A percentile compares a stretch with the other conserved stretches of the same genome.
phyloP scores from a whole-genome alignment of 2,888 invertebrate species.

The Temnothorax ravouxi region DNA sequence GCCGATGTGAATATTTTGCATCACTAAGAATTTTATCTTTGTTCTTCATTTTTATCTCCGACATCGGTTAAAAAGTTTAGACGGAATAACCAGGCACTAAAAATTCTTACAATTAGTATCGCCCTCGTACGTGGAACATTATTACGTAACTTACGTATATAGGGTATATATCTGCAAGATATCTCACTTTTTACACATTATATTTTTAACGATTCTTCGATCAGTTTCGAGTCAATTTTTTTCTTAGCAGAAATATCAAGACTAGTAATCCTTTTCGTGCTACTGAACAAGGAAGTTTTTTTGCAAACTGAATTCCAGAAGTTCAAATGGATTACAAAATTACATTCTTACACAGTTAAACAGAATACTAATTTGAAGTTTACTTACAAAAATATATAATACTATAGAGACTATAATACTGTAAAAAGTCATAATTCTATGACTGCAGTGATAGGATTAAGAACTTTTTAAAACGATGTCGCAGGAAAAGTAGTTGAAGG shows the following conservation, averaged over 20 bases:
- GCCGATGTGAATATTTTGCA: not conserved
- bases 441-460: too few relatives aligned
- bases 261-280: too few relatives aligned
- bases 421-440: too few relatives aligned
- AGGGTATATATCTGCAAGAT: not conserved
- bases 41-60: not conserved
- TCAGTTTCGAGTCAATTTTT: not conserved
- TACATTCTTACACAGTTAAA: not conserved
- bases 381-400: too few relatives aligned
- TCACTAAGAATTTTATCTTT: not conserved
- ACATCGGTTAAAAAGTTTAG: not conserved
- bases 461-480: too few relatives aligned
- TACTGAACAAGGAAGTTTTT: not conserved
- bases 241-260: not conserved
- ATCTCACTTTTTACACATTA: not conserved
- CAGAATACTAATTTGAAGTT: not conserved
- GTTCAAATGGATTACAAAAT: not conserved
- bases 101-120: not conserved
- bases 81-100: not conserved
- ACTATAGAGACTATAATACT: too few relatives aligned
- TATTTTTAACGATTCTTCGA: constrained; percentile 1
- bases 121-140: not conserved
- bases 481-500: too few relatives aligned
- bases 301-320: not conserved
- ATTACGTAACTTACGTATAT: not conserved